phyloP scores from a whole-genome alignment of 2,888 invertebrate species.

The Hydroisotoma schaefferi region DNA sequence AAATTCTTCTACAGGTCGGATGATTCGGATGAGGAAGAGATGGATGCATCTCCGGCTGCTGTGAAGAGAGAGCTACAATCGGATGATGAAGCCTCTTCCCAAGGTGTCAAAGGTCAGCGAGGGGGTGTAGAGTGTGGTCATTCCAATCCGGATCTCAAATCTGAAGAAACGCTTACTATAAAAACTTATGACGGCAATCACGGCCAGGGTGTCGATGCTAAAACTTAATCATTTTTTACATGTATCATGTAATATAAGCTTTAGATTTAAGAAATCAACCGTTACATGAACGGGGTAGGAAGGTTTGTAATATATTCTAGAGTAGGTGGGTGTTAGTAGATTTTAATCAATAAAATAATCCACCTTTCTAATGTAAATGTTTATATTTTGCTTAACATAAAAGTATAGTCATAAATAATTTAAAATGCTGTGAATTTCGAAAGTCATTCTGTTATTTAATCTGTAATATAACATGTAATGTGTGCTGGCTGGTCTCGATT shows the following conservation, averaged over 20 bases:
- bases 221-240: conserved; percentile 3
- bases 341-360: neutral
- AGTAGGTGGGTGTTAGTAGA: too few relatives aligned
- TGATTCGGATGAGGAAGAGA: conserved; percentile 48
- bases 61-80: conserved; percentile 22
- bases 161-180: conserved; percentile 1
- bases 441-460: too few relatives aligned
- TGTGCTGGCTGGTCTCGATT: too few relatives aligned
- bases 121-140: conserved; percentile 6
- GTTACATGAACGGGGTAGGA: too few relatives aligned
- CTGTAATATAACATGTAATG: too few relatives aligned
- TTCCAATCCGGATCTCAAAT: neutral
- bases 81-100: conserved; percentile 12
- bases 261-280: too few relatives aligned
- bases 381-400: too few relatives aligned
- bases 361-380: neutral
- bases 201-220: neutral
- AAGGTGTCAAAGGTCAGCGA: conserved; percentile 25
- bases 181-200: conserved; percentile 1
- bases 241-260: too few relatives aligned
- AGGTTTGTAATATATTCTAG: too few relatives aligned
- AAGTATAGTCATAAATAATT: too few relatives aligned
- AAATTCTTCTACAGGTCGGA: conserved; percentile 48
- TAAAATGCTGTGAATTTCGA: too few relatives aligned
- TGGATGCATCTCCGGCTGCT: conserved; percentile 34